Evolutionary conservation across 2,113 vertebrate species (phyloP).

Genomic region (Mustelus asterias): DNA sequence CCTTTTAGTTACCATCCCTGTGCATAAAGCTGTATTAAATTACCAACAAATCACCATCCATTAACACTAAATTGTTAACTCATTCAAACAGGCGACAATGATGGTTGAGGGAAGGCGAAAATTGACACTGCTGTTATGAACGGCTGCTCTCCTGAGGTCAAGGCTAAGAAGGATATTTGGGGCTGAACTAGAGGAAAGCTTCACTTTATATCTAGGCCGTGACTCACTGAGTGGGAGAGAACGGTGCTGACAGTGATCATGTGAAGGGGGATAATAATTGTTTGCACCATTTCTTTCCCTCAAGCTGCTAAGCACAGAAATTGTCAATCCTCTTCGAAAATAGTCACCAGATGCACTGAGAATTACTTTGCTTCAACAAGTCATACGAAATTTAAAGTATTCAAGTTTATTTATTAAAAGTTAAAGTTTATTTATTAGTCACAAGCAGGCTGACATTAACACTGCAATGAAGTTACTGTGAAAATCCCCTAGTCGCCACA

Average conservation of each 20-base stretch:
- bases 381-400: too few relatives aligned
- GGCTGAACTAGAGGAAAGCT: neutral
- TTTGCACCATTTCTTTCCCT: neutral
- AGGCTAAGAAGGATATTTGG: neutral
- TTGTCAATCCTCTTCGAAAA: neutral
- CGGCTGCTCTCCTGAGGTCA: neutral
- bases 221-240: neutral
- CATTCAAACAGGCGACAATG: neutral
- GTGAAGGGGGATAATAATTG: neutral
- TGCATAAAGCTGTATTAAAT: slow-evolving; percentile 13
- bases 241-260: neutral
- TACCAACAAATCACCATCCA: slow-evolving; percentile 7
- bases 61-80: neutral
- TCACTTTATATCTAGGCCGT: neutral
- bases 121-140: neutral
- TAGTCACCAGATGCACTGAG: neutral
- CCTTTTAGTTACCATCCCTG: neutral
- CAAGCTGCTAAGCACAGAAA: neutral
- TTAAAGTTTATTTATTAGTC: too few relatives aligned
- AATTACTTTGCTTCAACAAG: neutral
- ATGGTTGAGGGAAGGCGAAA: neutral
- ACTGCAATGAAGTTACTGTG: too few relatives aligned
- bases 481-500: too few relatives aligned
- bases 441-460: too few relatives aligned
- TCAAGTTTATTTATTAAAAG: too few relatives aligned